Conservation (phyloP, 2,888 invertebrate genomes). For the Scaptomyza polygonia region DNA sequence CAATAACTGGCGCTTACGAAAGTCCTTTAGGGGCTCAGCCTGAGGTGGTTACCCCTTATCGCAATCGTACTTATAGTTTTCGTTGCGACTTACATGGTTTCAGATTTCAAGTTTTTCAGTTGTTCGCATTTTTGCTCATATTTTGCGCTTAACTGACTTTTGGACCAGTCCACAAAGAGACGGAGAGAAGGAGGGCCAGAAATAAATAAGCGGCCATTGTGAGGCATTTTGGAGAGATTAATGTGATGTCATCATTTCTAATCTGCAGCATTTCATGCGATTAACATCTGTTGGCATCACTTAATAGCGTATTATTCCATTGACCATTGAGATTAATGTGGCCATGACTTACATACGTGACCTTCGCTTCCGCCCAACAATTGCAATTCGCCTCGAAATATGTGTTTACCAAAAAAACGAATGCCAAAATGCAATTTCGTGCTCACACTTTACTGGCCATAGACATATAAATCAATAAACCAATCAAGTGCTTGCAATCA, state of each 20-base stretch:
- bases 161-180: conserved; percentile 6
- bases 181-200: conserved; percentile 7
- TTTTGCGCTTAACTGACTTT: conserved; percentile 72
- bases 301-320: conserved; percentile 62
- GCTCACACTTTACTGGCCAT: not conserved
- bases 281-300: conserved; percentile 72
- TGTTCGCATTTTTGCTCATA: conserved; percentile 66
- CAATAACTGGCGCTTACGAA: conserved; percentile 36
- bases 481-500: conserved; percentile 68
- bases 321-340: conserved; percentile 38
- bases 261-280: conserved; percentile 77
- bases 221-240: conserved; percentile 60
- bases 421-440: conserved; percentile 51
- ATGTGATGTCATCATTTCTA: conserved; percentile 79
- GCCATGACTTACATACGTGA: conserved; percentile 43
- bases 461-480: conserved; percentile 67
- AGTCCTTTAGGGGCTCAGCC: conserved; percentile 38
- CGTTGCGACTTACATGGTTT: conserved; percentile 54
- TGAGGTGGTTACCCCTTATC: not conserved
- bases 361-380: conserved; percentile 24
- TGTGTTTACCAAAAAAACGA: not conserved
- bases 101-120: conserved; percentile 68
- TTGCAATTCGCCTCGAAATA: conserved; percentile 25
- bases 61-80: conserved; percentile 24
- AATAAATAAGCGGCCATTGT: conserved; percentile 53